Percentiles rank a stretch among this genome's conserved stretches.
These are phyloP conservation scores for Microtus richardsoni DNA, from an alignment of 2,113 vertebrate species.

Conservation along the genomic window DNA sequence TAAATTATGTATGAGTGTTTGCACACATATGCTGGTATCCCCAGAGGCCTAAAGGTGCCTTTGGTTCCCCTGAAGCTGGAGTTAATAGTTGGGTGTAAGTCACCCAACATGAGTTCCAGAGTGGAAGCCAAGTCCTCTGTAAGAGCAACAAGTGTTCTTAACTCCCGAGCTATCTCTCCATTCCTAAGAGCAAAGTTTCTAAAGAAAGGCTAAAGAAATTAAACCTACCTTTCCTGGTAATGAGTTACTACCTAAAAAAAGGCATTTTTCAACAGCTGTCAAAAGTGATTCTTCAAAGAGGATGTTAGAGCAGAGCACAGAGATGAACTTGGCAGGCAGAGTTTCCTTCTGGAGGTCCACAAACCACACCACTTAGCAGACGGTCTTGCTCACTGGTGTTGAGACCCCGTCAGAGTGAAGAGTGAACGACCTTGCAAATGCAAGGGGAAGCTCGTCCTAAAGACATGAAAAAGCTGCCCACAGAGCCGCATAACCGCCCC, in stretches of 20 bases:
- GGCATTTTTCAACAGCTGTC: not conserved
- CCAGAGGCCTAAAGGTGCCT: not conserved
- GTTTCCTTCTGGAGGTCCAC: not conserved
- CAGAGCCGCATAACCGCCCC: not conserved
- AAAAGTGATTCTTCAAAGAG: not conserved
- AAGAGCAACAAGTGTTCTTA: not conserved
- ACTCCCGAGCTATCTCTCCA: not conserved
- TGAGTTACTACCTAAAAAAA: not conserved
- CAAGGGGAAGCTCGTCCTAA: not conserved
- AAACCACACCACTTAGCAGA: not conserved
- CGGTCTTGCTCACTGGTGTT: not conserved
- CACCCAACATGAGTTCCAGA: not conserved
- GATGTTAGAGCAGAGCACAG: not conserved
- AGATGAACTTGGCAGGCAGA: not conserved
- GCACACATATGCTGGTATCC: too few species aligned
- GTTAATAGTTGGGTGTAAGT: not conserved
- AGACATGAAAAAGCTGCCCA: not conserved
- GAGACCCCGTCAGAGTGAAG: not conserved
- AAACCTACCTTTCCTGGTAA: not conserved
- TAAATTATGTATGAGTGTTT: not conserved
- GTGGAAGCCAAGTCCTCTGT: not conserved
- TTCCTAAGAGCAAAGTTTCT: not conserved
- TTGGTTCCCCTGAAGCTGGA: not conserved
- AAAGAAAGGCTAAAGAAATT: not conserved
- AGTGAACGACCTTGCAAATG: not conserved